Base-by-base conservation (phyloP, 2,888 invertebrate species). In the Chymomyza amoena region DNA sequence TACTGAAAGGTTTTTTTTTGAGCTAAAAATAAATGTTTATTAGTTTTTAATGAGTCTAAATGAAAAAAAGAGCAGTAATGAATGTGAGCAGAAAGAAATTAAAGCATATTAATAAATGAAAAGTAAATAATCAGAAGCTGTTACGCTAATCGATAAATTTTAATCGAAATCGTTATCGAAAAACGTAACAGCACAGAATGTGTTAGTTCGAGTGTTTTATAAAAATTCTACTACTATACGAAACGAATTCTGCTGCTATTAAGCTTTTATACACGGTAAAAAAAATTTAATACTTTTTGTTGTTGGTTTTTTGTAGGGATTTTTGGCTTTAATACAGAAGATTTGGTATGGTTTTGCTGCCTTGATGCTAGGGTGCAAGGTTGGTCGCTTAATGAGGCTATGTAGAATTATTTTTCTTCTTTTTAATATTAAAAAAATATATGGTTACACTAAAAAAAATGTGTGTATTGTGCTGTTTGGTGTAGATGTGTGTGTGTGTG, bases 291-390 rank as follows among this genome's bases (percentile, higher is more conserved):
- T 32, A 3, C 7, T 32, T 32, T 32, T 32, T 32, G 16, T 56
- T 56, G 9, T 57, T 57, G 20, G 15, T 25, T 60, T 7, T 7
- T 45, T 20, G 32, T 32, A 9, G 9, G 15, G 5, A 56, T 54
- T 59, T 61, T 18, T n/a, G n/a, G 16, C 36, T n/a, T 15, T 62
- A 74, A 20, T 13, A 74, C 25, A 56, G 15, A 36, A 59, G 6
- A 36, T 50, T 72, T 28, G 52, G 61, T 10, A 68, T 64, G 60
- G 64, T 59, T 68, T 80, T 57, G 20, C 25, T 62, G 87, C 84
- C 84, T 84, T 84, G 84, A 84, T 84, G 84, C 84, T 84, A 80
- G 84, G 84, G 84, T 84, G 84, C 84, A 84, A 84, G 84, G 84
- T 88, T 70, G 75, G 51, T 68, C 75, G 68, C 67, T 75, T 72